Evolutionary conservation across 2,797 vertebrate species (phyloP), one percentile per base, ranked within the genome.

Genomic region (Falco naumanni): DNA sequence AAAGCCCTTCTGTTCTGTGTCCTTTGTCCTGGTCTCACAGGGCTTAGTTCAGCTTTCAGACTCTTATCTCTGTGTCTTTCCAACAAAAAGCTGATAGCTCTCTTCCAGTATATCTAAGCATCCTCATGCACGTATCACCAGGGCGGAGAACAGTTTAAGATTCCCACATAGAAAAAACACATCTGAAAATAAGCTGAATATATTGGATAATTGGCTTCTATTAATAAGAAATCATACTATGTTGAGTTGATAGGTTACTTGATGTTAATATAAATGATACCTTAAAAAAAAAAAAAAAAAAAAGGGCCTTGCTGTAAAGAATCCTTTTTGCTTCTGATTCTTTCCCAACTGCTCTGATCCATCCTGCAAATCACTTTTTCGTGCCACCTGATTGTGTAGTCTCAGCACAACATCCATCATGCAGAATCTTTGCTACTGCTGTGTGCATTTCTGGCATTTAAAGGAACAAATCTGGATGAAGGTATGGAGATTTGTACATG

Each of bases 401-500:
- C 33, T 89, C 48, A 85, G 18, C n/a, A 51, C 29, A 51, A 18
- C 22, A 47, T 72, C 45, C 26, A 50, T 31, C 0, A 0, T 37
- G 7, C 28, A 66, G 34, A 72, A 59, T 66, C 51, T 89, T 79
- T 71, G 24, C 60, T 51, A 10, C 9, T 56, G 20, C 45, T 48
- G 3, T 11, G 4, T 66, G 9, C 6, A 16, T 56, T 87, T 56
- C 25, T 83, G 60, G 12, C 20, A 68, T 60, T 74, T 74, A 89
- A 64, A 69, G 56, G 39, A 87, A 28, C 10, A 78, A 47, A 43
- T 69, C 16, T 65, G n/a, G 29, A 6, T 1, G 3, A 4, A 24
- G 8, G 3, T 33, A 7, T 28, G 65, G 20, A 80, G 10, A 21
- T 5, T 37, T 45, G 22, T 39, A n/a, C 0, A 0, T 8, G 19